phyloP scores from a whole-genome alignment of 2,113 vertebrate species.

The Clarias batrachus region DNA sequence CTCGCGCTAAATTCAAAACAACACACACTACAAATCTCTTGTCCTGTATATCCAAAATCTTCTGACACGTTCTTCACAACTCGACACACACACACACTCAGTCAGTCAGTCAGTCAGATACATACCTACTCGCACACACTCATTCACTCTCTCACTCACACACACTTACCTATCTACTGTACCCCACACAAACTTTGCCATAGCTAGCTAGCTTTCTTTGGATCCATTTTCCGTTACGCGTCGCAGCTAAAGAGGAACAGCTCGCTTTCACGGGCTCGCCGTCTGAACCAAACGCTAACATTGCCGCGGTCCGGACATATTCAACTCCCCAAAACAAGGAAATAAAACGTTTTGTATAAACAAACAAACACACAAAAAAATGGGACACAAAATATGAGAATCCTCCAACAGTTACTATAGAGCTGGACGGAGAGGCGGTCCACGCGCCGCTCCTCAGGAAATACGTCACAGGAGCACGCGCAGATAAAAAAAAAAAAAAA shows the following conservation, averaged over 20 bases:
- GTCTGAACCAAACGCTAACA: conserved; percentile 11
- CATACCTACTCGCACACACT: neutral
- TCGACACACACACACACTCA: conserved; percentile 22
- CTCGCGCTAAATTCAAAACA: neutral
- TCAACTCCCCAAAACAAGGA: neutral
- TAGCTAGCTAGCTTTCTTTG: conserved; percentile 37
- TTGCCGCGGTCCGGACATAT: conserved; percentile 21
- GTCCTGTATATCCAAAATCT: neutral
- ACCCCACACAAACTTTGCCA: conserved; percentile 67
- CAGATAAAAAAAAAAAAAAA: conserved; percentile 40
- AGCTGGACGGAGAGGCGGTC: conserved; percentile 62
- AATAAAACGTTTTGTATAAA: conserved; percentile 40
- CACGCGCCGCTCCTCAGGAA: conserved; percentile 73
- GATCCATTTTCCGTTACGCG: conserved; percentile 47
- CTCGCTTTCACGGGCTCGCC: conserved; percentile 58
- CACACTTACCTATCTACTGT: conserved; percentile 35
- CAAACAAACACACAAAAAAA: conserved; percentile 67
- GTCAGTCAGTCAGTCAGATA: conserved; percentile 64
- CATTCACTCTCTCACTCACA: neutral
- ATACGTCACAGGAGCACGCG: conserved; percentile 74
- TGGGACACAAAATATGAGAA: conserved; percentile 54
- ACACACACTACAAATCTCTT: neutral
- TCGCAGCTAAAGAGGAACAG: conserved; percentile 21
- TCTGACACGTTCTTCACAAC: neutral
- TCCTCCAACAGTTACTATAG: conserved; percentile 51